These are phyloP conservation scores for Drosophila tsacasi DNA, from an alignment of 1,140 invertebrate species.

Conservation along the genomic window DNA sequence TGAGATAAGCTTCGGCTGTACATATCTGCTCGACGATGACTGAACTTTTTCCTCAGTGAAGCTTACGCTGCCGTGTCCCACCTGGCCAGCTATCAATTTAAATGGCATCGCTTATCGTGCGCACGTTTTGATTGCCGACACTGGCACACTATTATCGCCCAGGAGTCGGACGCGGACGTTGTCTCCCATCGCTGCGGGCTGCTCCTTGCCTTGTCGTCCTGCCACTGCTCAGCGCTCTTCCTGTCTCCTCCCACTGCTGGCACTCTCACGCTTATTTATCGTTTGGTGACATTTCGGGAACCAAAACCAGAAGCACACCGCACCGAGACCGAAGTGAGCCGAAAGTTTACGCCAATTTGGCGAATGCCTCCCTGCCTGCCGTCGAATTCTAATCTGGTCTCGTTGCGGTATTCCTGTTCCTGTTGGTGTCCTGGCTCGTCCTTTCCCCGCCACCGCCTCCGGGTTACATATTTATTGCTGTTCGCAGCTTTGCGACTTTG, in stretches of 20 bases:
- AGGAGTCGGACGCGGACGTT: constrained; percentile 24
- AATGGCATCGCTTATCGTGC: constrained; percentile 75
- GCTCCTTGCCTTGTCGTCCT: constrained; percentile 17
- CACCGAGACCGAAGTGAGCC: constrained; percentile 25
- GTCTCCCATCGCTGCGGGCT: constrained; percentile 35
- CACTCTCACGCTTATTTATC: constrained; percentile 65
- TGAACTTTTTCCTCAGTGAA: constrained; percentile 13
- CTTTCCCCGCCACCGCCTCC: constrained; percentile 5
- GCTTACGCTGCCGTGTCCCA: constrained; percentile 27
- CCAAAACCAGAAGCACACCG: constrained; percentile 38
- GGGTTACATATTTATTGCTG: constrained; percentile 63
- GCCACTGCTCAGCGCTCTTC: neutral
- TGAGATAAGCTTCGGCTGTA: neutral
- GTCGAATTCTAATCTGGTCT: constrained; percentile 74
- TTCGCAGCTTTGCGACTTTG: constrained; percentile 57
- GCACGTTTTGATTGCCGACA: constrained; percentile 79
- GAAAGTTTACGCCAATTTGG: constrained; percentile 72
- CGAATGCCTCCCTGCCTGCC: constrained; percentile 44
- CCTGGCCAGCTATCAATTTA: constrained; percentile 75
- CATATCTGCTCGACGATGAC: neutral
- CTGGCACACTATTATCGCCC: constrained; percentile 70
- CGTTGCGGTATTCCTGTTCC: constrained; percentile 47
- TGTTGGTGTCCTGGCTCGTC: constrained; percentile 30
- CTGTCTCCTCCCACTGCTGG: neutral
- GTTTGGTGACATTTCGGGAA: constrained; percentile 67